Evolutionary conservation across 1,140 invertebrate species (phyloP), one percentile per base, ranked within the genome.

Genomic region (Chionoecetes opilio): DNA sequence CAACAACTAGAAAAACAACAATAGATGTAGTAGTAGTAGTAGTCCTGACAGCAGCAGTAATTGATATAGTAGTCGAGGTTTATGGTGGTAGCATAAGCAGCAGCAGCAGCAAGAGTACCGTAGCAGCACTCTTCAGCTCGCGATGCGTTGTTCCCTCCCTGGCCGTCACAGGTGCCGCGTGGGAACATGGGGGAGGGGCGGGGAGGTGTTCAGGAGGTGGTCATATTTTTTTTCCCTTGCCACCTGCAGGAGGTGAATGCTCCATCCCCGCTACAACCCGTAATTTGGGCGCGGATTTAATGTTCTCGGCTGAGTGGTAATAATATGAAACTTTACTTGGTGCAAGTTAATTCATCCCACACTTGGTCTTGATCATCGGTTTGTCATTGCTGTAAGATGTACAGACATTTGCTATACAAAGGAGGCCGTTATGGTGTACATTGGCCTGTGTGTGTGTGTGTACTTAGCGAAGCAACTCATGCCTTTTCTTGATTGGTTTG

Each of bases 161-260:
- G 0, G 21, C 11, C 8, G 21, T n/a, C 63, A 75, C 63, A 75
- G 63, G 63, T 75, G 63, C 63, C 63, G 63, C 63, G 63, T 75
- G 63, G 63, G 63, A 75, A 75, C 63, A 17, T 75, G n/a, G 2
- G 63, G 63, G 21, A 8, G 63, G 21, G 63, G n/a, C n/a, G n/a
- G 63, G 63, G n/a, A 75, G 63, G 63, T 75, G 63, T 75, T 75
- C 26, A 75, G 63, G 63, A 53, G 63, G 63, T 75, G 63, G 63
- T n/a, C 63, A 75, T 26, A 75, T 75, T 75, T 75, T 75, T 75
- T 75, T 75, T 1, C 41, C 26, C 26, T n/a, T 11, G n/a, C 21
- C 63, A 75, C 63, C 63, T 75, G 63, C 63, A 75, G 63, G 63
- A 75, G 63, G 63, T 75, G 63, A 75, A 75, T n/a, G 63, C 63